Evolutionary conservation across 30 jellyfish, hydroid and myxozoan species (phyloP).

Genomic region (Morbakka virulenta): DNA sequence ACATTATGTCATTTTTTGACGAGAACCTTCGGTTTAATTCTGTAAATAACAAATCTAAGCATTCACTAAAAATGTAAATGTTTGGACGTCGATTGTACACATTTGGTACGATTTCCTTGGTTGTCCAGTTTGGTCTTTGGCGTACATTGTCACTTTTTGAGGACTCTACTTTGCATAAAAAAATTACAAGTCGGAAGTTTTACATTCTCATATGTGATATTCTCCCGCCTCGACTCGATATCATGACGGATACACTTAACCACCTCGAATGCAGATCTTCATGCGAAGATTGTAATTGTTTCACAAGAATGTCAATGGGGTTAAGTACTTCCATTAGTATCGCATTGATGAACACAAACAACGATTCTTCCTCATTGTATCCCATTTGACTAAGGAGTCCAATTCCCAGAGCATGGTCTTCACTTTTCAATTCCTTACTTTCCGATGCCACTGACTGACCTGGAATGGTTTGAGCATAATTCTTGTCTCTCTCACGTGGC

Average conservation of each 20-base stretch:
- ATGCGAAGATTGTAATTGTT: constrained; percentile 5
- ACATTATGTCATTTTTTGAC: not conserved
- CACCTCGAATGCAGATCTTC: not conserved
- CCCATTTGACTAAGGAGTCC: constrained; percentile 19
- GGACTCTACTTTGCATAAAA: not conserved
- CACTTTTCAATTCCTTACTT: not conserved
- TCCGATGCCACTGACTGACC: not conserved
- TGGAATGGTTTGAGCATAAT: not conserved
- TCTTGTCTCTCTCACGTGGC: not conserved
- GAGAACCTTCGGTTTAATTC: not conserved
- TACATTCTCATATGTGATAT: not conserved
- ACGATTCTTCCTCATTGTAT: not conserved
- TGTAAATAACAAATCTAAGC: not conserved
- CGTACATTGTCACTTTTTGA: not conserved
- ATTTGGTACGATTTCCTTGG: not conserved
- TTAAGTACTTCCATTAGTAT: constrained; percentile 17
- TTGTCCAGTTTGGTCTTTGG: not conserved
- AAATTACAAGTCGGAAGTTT: too few relatives aligned
- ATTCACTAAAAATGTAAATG: not conserved
- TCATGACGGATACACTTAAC: not conserved
- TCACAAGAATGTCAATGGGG: constrained; percentile 17
- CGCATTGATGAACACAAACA: too few relatives aligned
- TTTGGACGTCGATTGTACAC: not conserved
- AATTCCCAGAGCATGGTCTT: constrained; percentile 6
- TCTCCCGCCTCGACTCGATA: constrained; percentile 7